Percentiles rank a stretch among this genome's conserved stretches.
phyloP scores from a whole-genome alignment of 2,888 invertebrate species.

The Dolichopus griseipennis region DNA sequence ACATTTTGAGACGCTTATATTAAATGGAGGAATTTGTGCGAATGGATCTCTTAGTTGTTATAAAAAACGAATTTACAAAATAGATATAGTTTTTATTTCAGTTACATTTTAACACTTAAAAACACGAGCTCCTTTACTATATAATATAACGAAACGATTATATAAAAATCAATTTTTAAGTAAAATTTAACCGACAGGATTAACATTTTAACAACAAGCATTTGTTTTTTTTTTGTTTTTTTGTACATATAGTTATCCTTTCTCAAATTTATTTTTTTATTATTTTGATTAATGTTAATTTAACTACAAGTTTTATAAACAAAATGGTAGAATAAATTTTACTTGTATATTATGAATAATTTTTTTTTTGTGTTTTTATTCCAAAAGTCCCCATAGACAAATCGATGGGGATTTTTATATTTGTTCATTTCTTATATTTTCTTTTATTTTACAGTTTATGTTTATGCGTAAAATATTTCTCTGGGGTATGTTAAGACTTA shows the following conservation, averaged over 20 bases:
- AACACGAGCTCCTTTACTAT: too few species aligned
- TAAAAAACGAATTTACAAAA: too few species aligned
- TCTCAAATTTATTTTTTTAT: neutral
- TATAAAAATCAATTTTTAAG: neutral
- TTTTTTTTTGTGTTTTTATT: too few species aligned
- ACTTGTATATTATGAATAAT: neutral
- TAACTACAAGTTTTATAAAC: conserved; percentile 5
- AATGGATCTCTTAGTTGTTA: too few species aligned
- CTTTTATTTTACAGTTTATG: neutral
- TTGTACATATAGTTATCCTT: neutral
- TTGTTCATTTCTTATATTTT: neutral
- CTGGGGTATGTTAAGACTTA: too few species aligned
- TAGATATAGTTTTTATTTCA: too few species aligned
- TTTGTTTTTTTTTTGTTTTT: too few species aligned
- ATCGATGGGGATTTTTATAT: neutral
- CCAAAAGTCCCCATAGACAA: neutral
- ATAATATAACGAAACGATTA: too few species aligned
- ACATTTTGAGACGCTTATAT: too few species aligned
- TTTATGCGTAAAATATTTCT: neutral
- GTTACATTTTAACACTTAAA: too few species aligned
- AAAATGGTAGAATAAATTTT: neutral
- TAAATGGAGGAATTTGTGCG: too few species aligned
- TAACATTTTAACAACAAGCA: neutral
- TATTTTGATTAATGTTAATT: conserved; percentile 1
- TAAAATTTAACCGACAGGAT: too few species aligned